A percentile compares a stretch with the other conserved stretches of the same genome.
These are phyloP conservation scores for Tupaia chinensis DNA, from an alignment of 2,113 vertebrate genomes.

Conservation along the genomic window DNA sequence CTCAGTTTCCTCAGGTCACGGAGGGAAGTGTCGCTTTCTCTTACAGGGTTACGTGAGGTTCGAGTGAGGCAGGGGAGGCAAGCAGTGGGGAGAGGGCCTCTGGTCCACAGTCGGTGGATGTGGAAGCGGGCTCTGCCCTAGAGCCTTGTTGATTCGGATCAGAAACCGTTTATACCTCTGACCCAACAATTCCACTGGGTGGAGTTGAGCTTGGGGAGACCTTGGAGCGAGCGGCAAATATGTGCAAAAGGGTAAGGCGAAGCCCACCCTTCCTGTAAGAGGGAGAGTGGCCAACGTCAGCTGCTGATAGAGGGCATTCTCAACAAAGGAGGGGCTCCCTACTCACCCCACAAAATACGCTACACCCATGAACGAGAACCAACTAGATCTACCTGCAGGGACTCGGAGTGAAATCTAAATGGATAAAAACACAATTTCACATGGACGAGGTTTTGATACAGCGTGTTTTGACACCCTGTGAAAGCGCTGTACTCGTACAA, in stretches of 20 bases:
- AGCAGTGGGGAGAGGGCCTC: no score
- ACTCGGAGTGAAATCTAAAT: not conserved
- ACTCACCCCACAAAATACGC: rapidly evolving
- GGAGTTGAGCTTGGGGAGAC: not conserved
- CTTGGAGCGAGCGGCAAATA: not conserved
- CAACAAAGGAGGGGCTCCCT: not conserved
- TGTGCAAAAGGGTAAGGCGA: not conserved
- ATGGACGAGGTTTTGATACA: not conserved
- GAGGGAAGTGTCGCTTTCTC: not conserved
- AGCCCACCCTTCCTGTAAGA: rapidly evolving
- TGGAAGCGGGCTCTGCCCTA: not conserved
- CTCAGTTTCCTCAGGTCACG: not conserved
- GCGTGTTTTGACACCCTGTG: no score
- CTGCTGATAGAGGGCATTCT: rapidly evolving
- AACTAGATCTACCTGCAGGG: not conserved
- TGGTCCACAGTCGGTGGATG: rapidly evolving
- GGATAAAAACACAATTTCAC: not conserved
- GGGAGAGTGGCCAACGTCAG: not conserved
- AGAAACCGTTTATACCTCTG: not conserved
- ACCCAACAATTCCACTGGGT: not conserved
- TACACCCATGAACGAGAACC: not conserved
- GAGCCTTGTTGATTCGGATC: not conserved
- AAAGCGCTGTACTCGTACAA: no score
- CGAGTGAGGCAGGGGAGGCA: no score
- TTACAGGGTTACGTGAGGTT: no score